Evolutionary conservation across 2,888 invertebrate species (phyloP), one percentile per base, ranked within the genome.

Genomic region (Mythimna impura): DNA sequence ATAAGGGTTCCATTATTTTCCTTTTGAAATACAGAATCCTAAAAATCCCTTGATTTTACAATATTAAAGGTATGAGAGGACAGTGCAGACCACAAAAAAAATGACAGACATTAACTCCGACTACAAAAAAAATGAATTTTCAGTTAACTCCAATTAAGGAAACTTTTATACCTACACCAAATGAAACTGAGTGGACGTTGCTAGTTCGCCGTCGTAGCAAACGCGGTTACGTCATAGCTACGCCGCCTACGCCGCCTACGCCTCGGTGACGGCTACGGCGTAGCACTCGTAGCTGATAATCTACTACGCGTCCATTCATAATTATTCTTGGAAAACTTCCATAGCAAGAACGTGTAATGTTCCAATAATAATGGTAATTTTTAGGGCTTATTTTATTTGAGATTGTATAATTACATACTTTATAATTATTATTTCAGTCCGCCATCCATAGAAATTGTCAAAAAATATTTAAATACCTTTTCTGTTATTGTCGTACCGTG

Each of bases 211-310:
- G 64, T 12, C 78, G 69, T 77, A 78, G 82, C 61, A 25, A n/a
- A 36, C 47, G 8, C 52, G 76, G 40, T 52, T 52, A 54, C 72
- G 73, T 74, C 73, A 60, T 30, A 5, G 54, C 75, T 73, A 71
- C 63, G 52, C 58, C 34, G 30, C 64, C 75, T 73, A 71, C 63
- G 52, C 58, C 34, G 30, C 64, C 43, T 52, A 58, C 34, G 22
- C 58, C 43, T n/a, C 47, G 75, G 20, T 17, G 54, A 58, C 58
- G 54, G 58, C 81, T 81, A 81, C 78, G 68, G 9, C 69, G 58
- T 81, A 81, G 54, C 63, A 43, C 25, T 20, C 63, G 54, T 64
- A 81, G 58, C 63, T 60, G 36, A 76, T 55, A 63, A 68, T 67
- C 54, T 9, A 55, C 30, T 25, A 25, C 25, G 25, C 61, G 9